Conservation (phyloP, 1,140 invertebrate species). For the Trinorchestia longiramus region DNA sequence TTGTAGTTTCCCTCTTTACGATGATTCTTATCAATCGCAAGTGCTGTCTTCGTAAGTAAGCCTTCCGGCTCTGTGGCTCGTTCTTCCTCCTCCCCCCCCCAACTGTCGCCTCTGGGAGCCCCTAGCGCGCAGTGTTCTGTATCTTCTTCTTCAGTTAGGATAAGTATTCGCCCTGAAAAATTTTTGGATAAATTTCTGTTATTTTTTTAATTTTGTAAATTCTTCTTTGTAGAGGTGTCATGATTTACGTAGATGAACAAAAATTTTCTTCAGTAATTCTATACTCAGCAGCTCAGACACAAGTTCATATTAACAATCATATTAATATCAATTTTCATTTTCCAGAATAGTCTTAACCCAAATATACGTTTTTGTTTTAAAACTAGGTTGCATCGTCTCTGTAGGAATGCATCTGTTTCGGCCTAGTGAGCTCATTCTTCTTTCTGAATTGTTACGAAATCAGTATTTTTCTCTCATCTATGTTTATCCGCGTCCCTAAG, state of each 20-base stretch:
- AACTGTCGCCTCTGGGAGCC: not conserved
- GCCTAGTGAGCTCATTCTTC: not conserved
- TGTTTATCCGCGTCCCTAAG: not conserved
- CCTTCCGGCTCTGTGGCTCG: not conserved
- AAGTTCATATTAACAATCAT: not conserved
- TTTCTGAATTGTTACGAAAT: not conserved
- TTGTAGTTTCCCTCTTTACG: not conserved
- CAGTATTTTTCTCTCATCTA: not conserved
- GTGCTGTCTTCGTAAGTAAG: slow-evolving; percentile 10
- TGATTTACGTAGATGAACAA: not conserved
- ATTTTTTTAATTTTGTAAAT: not conserved
- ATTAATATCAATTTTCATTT: not conserved
- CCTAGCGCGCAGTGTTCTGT: not conserved
- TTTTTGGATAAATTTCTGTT: not conserved
- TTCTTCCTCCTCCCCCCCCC: not conserved
- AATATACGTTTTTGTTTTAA: not conserved
- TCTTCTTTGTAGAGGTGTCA: not conserved
- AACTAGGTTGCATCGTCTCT: not conserved
- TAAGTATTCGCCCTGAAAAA: not conserved
- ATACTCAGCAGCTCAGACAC: too few relatives aligned
- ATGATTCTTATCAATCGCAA: slow-evolving; percentile 9
- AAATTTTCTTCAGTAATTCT: not conserved
- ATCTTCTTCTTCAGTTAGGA: not conserved
- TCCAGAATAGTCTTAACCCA: not conserved
- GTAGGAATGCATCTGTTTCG: not conserved